Evolutionary conservation across 2,113 vertebrate genomes (phyloP).

Genomic region (Mastomys coucha): DNA sequence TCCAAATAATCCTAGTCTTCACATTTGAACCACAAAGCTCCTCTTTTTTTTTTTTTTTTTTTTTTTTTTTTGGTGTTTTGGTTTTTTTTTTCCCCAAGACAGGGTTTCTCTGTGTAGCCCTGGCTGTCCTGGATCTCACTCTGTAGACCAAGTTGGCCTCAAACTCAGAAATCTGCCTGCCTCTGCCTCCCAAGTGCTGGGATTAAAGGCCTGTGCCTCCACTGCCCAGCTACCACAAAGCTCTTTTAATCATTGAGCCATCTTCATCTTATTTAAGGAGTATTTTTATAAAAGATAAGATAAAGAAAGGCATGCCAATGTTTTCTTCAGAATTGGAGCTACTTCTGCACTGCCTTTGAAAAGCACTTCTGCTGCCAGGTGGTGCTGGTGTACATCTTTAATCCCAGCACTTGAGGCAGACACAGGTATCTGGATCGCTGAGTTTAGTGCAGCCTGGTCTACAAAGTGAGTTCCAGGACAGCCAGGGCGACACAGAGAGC

Average conservation of each 20-base stretch:
- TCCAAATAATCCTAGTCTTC: background rate
- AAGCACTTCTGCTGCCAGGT: background rate
- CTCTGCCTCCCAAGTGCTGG: too few relatives aligned
- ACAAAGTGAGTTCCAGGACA: background rate
- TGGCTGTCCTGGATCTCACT: too few relatives aligned
- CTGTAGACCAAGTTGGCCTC: too few relatives aligned
- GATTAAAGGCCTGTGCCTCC: too few relatives aligned
- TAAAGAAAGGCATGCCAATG: background rate
- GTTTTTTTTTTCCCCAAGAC: too few relatives aligned
- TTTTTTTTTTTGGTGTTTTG: background rate
- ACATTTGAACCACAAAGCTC: background rate
- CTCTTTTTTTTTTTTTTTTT: too few relatives aligned
- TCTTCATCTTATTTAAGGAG: background rate
- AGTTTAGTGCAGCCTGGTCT: background rate
- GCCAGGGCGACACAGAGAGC: background rate
- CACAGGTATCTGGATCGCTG: background rate
- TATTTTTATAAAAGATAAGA: background rate
- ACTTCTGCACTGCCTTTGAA: background rate
- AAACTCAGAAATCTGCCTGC: too few relatives aligned
- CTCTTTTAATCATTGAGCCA: too few relatives aligned
- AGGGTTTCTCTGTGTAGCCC: too few relatives aligned
- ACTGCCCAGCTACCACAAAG: too few relatives aligned
- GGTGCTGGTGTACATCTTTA: background rate
- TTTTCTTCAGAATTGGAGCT: conserved; percentile 5
- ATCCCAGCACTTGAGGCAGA: background rate